phyloP scores from a whole-genome alignment of 92 coral and sea anemone genomes.

The Epizoanthus ramosus region DNA sequence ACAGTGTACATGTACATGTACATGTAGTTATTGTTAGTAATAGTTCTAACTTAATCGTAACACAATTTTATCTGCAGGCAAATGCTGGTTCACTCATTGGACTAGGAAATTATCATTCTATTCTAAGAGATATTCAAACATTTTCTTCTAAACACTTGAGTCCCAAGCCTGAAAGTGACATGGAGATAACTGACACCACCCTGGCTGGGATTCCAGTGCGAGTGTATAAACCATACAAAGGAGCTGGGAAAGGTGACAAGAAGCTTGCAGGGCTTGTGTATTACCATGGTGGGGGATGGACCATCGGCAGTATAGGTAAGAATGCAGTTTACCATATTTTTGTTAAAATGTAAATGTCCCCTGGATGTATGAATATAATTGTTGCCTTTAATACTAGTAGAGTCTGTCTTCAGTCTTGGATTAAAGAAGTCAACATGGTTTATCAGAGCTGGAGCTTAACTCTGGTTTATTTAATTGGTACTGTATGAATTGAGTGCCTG shows the following conservation, averaged over 20 bases:
- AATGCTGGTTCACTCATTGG: constrained; percentile 9
- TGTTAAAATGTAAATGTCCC: too few relatives aligned
- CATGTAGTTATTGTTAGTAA: too few relatives aligned
- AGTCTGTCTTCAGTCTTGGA: too few relatives aligned
- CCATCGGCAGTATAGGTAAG: constrained; percentile 21
- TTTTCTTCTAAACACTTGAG: background rate
- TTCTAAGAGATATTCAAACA: background rate
- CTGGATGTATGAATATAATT: too few relatives aligned
- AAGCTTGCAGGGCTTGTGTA: constrained; percentile 20
- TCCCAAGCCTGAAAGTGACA: constrained; percentile 6
- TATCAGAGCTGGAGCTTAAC: too few relatives aligned
- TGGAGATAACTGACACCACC: constrained; percentile 14
- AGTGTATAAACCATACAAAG: constrained; percentile 19
- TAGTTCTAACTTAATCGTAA: background rate
- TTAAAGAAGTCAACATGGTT: too few relatives aligned
- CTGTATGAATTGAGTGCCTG: too few relatives aligned
- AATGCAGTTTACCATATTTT: background rate
- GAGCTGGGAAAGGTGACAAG: background rate
- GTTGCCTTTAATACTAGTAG: too few relatives aligned
- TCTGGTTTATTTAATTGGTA: too few relatives aligned
- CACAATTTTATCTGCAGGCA: constrained; percentile 7
- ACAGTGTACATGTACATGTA: too few relatives aligned
- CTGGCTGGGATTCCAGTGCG: constrained; percentile 28
- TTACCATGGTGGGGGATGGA: constrained; percentile 49
- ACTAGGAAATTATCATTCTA: background rate